Conservation (phyloP, 2,797 vertebrate genomes). For the Mormyrops attenuatus region DNA sequence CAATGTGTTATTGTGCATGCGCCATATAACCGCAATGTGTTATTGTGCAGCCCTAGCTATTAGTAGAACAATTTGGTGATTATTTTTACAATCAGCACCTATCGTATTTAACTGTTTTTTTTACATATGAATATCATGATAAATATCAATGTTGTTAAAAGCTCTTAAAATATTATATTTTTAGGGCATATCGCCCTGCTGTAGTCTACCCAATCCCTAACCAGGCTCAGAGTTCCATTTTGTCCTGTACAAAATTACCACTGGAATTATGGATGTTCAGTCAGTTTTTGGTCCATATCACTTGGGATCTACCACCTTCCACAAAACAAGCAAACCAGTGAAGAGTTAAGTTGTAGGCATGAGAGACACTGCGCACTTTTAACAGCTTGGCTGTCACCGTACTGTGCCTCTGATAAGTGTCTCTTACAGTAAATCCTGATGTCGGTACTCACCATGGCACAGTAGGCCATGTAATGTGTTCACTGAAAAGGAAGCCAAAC, state of each 20-base stretch:
- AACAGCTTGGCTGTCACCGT: not conserved
- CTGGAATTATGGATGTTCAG: not conserved
- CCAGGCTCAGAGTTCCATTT: not conserved
- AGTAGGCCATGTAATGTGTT: not conserved
- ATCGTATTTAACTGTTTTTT: not conserved
- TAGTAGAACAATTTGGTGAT: not conserved
- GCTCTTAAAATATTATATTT: not conserved
- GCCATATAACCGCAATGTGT: not conserved
- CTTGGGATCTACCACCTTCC: not conserved
- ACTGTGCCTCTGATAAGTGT: not conserved
- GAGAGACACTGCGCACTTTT: not conserved
- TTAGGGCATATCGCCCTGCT: not conserved
- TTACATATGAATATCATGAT: not conserved
- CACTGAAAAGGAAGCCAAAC: not conserved
- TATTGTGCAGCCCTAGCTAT: not conserved
- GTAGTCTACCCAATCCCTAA: not conserved
- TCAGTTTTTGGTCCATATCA: no score
- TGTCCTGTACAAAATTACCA: not conserved
- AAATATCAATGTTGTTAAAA: not conserved
- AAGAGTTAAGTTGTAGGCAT: not conserved
- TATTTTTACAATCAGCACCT: not conserved
- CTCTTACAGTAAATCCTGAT: not conserved
- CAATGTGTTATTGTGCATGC: no score
- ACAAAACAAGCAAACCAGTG: not conserved
- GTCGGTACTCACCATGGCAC: not conserved